Evolutionary conservation across 2,888 invertebrate species (phyloP).

Genomic region (Adelognathus sp.): DNA sequence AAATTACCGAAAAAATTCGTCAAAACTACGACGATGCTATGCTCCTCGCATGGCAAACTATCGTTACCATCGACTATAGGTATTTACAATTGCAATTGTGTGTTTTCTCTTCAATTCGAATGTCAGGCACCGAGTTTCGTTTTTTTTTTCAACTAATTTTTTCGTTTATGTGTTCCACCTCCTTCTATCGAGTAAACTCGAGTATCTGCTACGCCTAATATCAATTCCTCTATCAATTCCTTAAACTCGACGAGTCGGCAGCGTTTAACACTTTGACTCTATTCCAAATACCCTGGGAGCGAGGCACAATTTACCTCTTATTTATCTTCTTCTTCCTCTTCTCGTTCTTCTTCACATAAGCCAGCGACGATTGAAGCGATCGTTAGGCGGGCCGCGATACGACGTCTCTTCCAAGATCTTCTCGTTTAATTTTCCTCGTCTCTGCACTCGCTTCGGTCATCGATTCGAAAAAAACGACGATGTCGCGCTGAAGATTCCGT

Average conservation of each 20-base stretch:
- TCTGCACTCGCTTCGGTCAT: constrained; percentile 6
- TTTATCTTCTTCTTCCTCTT: not conserved
- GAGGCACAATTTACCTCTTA: constrained; percentile 15
- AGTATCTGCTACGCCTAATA: constrained; percentile 31
- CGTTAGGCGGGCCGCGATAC: constrained; percentile 60
- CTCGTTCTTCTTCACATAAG: not conserved
- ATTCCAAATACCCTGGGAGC: not conserved
- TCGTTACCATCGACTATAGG: constrained; percentile 28
- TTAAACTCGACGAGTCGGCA: constrained; percentile 27
- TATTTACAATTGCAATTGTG: constrained; percentile 42
- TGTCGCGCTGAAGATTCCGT: not conserved
- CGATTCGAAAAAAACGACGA: constrained; percentile 1
- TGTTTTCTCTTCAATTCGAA: constrained; percentile 62
- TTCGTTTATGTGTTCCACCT: constrained; percentile 67
- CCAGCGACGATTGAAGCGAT: constrained; percentile 30
- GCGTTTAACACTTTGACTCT: constrained; percentile 15
- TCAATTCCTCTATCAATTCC: constrained; percentile 43
- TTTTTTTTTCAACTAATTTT: constrained; percentile 56
- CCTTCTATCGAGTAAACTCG: constrained; percentile 2
- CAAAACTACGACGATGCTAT: not conserved
- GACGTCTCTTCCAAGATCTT: constrained; percentile 41
- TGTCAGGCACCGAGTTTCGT: constrained; percentile 68
- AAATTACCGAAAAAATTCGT: constrained; percentile 52
- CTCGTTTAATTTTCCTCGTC: constrained; percentile 3
- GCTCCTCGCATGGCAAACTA: not conserved